These are phyloP conservation scores for Catamblyrhynchus diadema DNA, from an alignment of 2,797 vertebrate species.

Conservation along the genomic window DNA sequence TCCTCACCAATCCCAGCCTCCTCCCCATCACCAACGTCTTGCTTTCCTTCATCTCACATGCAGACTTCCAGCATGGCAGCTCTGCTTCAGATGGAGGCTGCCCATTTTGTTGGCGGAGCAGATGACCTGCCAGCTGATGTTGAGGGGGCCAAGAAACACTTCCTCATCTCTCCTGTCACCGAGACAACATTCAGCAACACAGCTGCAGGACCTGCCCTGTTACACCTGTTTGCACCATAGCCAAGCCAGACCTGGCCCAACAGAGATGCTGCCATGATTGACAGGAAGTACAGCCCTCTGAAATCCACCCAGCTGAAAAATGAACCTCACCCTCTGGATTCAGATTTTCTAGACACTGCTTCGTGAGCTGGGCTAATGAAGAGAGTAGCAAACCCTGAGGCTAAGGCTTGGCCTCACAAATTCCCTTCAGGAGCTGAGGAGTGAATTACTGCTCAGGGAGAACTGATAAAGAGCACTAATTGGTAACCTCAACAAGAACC, in stretches of 20 bases:
- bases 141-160: neutral
- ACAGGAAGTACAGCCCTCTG: neutral
- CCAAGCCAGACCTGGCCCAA: neutral
- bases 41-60: accelerated
- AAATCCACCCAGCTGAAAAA: neutral
- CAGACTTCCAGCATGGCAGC: neutral
- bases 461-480: neutral
- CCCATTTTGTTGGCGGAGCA: neutral
- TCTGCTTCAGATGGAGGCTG: neutral
- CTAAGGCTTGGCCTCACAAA: neutral
- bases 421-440: neutral
- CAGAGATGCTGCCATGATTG: neutral
- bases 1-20: neutral
- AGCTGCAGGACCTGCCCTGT: neutral
- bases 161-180: neutral
- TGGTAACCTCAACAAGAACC: neutral
- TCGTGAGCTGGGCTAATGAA: neutral
- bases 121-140: accelerated
- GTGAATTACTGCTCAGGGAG: neutral
- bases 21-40: accelerated
- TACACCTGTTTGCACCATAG: neutral
- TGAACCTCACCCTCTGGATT: neutral
- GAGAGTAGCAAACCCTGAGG: neutral
- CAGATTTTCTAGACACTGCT: neutral
- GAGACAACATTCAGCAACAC: neutral